Evolutionary conservation across 2,113 vertebrate species (phyloP), one percentile per base, ranked within the genome.

Genomic region (Prunella himalayana): DNA sequence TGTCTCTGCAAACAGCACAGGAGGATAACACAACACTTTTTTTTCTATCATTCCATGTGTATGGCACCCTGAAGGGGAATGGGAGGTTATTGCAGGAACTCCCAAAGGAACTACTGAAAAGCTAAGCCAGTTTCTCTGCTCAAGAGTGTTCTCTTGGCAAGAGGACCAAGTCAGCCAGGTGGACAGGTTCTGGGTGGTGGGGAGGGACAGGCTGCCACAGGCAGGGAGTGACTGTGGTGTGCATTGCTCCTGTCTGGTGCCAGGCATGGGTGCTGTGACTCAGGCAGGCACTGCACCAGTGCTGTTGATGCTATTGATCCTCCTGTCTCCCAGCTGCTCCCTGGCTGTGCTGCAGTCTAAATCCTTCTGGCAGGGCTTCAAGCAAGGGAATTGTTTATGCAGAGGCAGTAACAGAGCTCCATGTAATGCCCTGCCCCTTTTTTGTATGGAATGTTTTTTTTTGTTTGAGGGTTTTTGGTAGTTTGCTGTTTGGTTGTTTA

Each of bases 171-270:
- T 1, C 20, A 57, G 59, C 6, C 3, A 15, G 45, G 33, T 22
- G 22, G 2, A 1, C 15, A 27, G n/a, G 30, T 3, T 30, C 11
- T 71, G 51, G 31, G 13, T 1, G 8, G 21, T 24, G 47, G 25
- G 17, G 27, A 41, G 44, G 41, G 22, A 8, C 25, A 51, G 39
- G 33, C 1, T 51, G 44, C 2, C 5, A 39, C 47, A 50, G n/a
- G 54, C 5, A 5, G 27, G 45, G 31, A 72, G 37, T 0, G 7
- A 3, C 53, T 16, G 24, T 0, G 1, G 11, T 1, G 1, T 18
- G 41, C 0, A 0, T 7, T 13, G 6, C 30, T 28, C 7, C 51
- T 8, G 21, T 7, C 24, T 11, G 15, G 7, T 57, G 90, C 57
- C 44, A 50, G 66, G 19, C 69, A 11, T 0, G 4, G 51, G 33